Conservation (phyloP, 2,888 invertebrate genomes). For the Villa cingulata region DNA sequence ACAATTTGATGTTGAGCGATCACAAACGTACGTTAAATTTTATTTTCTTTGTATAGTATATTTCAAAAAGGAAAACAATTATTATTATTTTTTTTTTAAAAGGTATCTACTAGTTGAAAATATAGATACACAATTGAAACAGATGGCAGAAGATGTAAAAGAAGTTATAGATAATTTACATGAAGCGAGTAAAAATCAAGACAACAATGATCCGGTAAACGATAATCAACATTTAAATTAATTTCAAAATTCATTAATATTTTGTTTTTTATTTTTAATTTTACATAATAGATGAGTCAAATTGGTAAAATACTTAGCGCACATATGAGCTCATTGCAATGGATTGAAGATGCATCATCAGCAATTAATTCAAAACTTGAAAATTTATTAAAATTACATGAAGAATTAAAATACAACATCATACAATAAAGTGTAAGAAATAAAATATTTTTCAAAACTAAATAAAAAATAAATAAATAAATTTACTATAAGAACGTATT, state of each 20-base stretch:
- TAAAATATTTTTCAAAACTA: no score
- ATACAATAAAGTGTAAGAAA: no score
- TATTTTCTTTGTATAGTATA: background rate
- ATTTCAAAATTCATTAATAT: background rate
- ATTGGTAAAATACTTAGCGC: conserved; percentile 89
- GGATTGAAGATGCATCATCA: conserved; percentile 78
- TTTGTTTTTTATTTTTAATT: conserved; percentile 7
- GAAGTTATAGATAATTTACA: conserved; percentile 91
- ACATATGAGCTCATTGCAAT: conserved; percentile 90
- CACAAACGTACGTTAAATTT: conserved; percentile 54
- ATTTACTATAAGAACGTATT: no score
- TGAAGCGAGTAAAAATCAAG: conserved; percentile 69
- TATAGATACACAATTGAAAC: conserved; percentile 79
- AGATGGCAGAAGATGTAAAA: conserved; percentile 89
- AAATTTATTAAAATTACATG: conserved; percentile 67
- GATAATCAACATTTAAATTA: no score
- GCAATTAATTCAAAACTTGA: conserved; percentile 66
- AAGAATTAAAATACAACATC: conserved; percentile 55
- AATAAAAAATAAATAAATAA: no score
- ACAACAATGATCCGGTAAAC: conserved; percentile 73
- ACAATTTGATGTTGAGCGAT: conserved; percentile 73
- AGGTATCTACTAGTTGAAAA: conserved; percentile 80
- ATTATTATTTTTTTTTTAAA: conserved; percentile 15
- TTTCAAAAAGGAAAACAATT: conserved; percentile 2
- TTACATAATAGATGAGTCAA: conserved; percentile 60